Base-by-base conservation (phyloP, 2,797 vertebrate genomes). In the Microhierax caerulescens region DNA sequence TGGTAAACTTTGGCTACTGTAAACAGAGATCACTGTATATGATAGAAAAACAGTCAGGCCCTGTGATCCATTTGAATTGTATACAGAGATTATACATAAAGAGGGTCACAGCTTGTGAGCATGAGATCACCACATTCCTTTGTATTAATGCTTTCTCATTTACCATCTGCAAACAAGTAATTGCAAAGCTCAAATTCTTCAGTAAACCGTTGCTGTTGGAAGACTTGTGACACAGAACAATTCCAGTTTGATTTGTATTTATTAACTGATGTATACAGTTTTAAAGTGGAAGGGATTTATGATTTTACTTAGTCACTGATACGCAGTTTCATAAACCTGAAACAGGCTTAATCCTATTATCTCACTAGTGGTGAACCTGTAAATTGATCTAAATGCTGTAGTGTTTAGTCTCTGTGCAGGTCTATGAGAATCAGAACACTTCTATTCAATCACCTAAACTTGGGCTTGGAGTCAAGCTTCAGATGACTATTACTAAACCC, bases 201-300 rank as follows among this genome's bases (percentile, higher is more conserved):
- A 68, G 50, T 36, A 67, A 37, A 60, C 56, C 82, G 22, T 67
- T 93, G 45, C 45, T 95, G 12, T 86, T 95, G 76, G 45, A 89
- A 93, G 68, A 32, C 27, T 75, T 39, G 25, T 75, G 69, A 34
- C 67, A 57, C 11, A 14, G 41, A 85, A 37, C 36, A 85, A 56
- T 73, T 91, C 77, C 39, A 25, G 6, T 22, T 37, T 78, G 85
- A 57, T 50, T 83, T 84, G 19, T 68, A 5, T 84, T 91, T 95
- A 53, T 85, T 92, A 76, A 56, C 23, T 67, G 37, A 20, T 28
- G 8, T 56, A 12, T 17, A 32, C 34, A 54, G 53, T 24, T 82
- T 82, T 54, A 63, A 87, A 83, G 28, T 57, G 36, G 27, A 76
- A 56, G 48, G 41, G 4, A 4, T 69, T 74, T 77, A 6, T 51